Conservation (phyloP, 1,140 invertebrate species). For the Ips nitidus region DNA sequence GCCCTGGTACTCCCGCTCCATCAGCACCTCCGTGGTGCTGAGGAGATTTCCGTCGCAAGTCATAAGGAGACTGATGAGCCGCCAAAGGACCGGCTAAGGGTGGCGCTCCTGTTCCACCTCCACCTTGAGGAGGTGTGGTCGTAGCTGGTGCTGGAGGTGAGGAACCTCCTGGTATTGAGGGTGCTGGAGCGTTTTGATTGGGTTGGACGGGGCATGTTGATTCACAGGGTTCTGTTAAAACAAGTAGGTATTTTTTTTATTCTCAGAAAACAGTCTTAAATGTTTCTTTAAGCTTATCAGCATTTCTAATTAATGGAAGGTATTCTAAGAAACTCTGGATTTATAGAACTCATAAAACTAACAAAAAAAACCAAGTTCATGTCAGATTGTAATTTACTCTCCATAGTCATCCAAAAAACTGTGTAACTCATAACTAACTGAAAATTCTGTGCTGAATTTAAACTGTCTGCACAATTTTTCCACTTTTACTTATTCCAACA, state of each 20-base stretch:
- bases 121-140: slow-evolving; percentile 36
- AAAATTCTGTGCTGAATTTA: no score
- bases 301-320: background rate
- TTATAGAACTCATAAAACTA: no score
- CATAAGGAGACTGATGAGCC: slow-evolving; percentile 80
- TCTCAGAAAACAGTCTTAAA: background rate
- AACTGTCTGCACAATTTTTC: no score
- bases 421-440: no score
- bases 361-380: no score
- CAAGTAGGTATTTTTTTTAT: background rate
- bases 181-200: slow-evolving; percentile 66
- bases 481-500: no score
- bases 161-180: slow-evolving; percentile 49
- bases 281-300: background rate
- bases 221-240: slow-evolving; percentile 72
- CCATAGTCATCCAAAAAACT: no score
- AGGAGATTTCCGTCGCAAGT: slow-evolving; percentile 79
- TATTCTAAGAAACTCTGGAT: background rate
- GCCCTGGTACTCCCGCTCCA: slow-evolving; percentile 34
- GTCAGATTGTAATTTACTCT: no score
- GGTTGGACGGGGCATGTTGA: slow-evolving; percentile 64
- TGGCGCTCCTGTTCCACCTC: slow-evolving; percentile 46
- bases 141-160: slow-evolving; percentile 43
- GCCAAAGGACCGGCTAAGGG: slow-evolving; percentile 57
- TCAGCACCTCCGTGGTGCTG: slow-evolving; percentile 59